Evolutionary conservation across 92 coral and sea anemone species (phyloP).

Genomic region (Parazoanthus darwini): DNA sequence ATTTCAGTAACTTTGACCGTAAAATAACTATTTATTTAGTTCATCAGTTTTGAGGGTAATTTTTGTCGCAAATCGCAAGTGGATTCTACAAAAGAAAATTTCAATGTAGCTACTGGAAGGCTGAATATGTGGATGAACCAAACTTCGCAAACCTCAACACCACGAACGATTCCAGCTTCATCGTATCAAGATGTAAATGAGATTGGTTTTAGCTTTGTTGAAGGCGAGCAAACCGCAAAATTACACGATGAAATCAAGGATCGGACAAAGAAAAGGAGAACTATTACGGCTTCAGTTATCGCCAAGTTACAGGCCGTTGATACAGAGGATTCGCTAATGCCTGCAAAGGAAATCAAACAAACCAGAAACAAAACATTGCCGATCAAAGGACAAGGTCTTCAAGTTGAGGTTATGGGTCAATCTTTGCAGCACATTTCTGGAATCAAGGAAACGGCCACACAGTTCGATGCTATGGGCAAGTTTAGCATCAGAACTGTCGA

Average conservation of each 20-base stretch:
- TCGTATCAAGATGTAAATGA: conserved; percentile 55
- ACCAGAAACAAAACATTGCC: conserved; percentile 2
- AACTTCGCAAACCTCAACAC: not conserved
- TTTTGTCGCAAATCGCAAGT: not conserved
- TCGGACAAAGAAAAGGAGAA: conserved; percentile 2
- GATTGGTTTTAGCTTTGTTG: conserved; percentile 51
- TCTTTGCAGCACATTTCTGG: conserved; percentile 40
- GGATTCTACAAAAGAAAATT: not conserved
- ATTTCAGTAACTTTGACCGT: conserved; percentile 1
- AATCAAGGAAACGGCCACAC: conserved; percentile 24
- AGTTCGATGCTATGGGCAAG: not conserved
- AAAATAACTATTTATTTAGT: not conserved
- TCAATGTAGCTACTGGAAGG: not conserved
- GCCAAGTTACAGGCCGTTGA: conserved; percentile 56
- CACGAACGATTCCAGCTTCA: not conserved
- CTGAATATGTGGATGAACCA: not conserved
- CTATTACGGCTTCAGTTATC: conserved; percentile 48
- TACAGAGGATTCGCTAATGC: conserved; percentile 21
- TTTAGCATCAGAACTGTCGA: conserved; percentile 61
- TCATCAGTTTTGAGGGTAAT: not conserved
- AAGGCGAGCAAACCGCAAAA: not conserved
- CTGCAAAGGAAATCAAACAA: conserved; percentile 29
- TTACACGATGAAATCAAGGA: not conserved
- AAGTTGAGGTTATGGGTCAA: conserved; percentile 18
- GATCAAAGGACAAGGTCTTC: conserved; percentile 1